These are phyloP conservation scores for Protaetia brevitarsis DNA, from an alignment of 1,140 invertebrate genomes.

Conservation along the genomic window DNA sequence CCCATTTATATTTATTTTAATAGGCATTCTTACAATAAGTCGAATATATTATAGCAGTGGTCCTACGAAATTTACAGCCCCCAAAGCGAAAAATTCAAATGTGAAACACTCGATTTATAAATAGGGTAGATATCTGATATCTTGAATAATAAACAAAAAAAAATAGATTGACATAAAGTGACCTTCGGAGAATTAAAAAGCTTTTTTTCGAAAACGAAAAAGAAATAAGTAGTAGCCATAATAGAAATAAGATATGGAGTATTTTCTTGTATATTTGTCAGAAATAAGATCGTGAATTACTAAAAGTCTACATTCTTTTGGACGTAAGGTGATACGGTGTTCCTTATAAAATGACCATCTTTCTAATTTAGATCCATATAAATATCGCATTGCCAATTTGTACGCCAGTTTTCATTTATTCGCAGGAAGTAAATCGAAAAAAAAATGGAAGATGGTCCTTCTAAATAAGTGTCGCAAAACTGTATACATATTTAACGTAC, in stretches of 20 bases:
- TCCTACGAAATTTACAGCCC: too few species aligned
- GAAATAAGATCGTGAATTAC: neutral
- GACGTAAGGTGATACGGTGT: neutral
- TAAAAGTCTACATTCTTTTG: neutral
- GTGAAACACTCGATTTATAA: neutral
- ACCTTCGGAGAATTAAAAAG: slow-evolving; percentile 6
- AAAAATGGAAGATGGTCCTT: too few species aligned
- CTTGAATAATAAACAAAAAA: neutral
- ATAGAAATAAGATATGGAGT: neutral
- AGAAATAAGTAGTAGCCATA: neutral
- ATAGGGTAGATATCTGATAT: neutral
- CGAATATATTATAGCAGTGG: too few species aligned
- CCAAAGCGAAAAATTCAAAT: neutral
- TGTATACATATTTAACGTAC: too few species aligned
- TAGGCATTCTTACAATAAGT: too few species aligned
- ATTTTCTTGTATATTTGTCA: slow-evolving; percentile 6
- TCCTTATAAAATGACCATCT: too few species aligned
- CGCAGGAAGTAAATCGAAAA: too few species aligned
- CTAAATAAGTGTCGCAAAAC: too few species aligned
- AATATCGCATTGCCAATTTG: too few species aligned
- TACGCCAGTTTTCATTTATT: too few species aligned
- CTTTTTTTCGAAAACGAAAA: neutral
- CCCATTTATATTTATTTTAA: too few species aligned
- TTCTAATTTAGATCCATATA: too few species aligned
- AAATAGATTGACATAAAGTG: slow-evolving; percentile 16